Percentiles rank a stretch among this genome's conserved stretches.
Evolutionary conservation across 2,888 invertebrate genomes (phyloP).

Genomic region (Caenorhabditis sp.): DNA sequence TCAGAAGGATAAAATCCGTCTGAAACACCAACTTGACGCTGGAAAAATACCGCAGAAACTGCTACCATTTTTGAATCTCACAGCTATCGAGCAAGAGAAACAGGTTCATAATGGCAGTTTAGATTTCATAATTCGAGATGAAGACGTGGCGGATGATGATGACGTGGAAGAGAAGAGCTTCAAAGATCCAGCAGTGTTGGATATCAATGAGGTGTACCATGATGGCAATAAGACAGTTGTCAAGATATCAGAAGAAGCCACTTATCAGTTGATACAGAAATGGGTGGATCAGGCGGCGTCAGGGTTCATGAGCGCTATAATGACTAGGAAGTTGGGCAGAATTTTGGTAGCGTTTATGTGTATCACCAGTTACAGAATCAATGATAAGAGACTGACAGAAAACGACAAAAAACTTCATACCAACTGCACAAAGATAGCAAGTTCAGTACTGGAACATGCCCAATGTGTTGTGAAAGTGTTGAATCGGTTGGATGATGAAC

Average conservation of each 20-base stretch:
- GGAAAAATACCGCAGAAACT: conserved; percentile 33
- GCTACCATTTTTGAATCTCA: conserved; percentile 30
- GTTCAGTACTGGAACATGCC: conserved; percentile 60
- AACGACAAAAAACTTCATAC: conserved; percentile 36
- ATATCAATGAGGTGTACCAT: conserved; percentile 50
- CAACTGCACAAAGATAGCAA: conserved; percentile 57
- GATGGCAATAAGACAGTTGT: conserved; percentile 65
- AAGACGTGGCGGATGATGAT: conserved; percentile 37
- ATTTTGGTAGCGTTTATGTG: no score
- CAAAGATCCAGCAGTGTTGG: conserved; percentile 3
- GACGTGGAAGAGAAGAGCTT: background rate
- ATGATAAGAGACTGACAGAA: conserved; percentile 30
- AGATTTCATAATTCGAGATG: conserved; percentile 52
- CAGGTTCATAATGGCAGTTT: conserved; percentile 34
- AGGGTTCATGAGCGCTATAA: conserved; percentile 77
- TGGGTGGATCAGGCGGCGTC: conserved; percentile 78
- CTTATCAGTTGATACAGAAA: conserved; percentile 71
- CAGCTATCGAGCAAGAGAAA: conserved; percentile 32
- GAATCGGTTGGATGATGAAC: conserved; percentile 41
- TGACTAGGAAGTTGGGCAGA: conserved; percentile 67
- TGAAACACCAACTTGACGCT: conserved; percentile 20
- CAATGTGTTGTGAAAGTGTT: conserved; percentile 64
- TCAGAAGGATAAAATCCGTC: conserved; percentile 11
- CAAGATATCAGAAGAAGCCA: conserved; percentile 61
- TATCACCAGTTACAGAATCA: conserved; percentile 45